Base-by-base conservation (phyloP, 2,888 invertebrate genomes). In the Octodonta nipae region DNA sequence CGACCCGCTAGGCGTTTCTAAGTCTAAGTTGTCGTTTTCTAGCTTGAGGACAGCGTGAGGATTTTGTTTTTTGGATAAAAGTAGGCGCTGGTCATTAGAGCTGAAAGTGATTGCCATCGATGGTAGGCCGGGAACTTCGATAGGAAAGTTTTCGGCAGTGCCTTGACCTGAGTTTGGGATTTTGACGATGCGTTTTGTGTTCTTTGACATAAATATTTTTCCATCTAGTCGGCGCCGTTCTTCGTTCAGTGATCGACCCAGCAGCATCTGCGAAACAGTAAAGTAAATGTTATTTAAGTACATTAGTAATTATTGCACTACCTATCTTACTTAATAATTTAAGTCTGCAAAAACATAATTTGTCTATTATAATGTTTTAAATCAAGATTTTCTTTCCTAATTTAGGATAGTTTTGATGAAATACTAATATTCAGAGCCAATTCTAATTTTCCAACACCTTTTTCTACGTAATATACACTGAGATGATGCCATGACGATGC, bases 171-270 rank as follows among this genome's bases (percentile, higher is more conserved):
- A 50, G 35, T 55, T 66, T 1, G 78, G 77, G 32, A 79, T 68
- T 56, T 78, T 76, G 26, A 81, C 71, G 3, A 80, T 69, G n/a
- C 81, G 67, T 53, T 74, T 78, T 1, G 77, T 76, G 5, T 77
- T 78, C 53, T 78, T 78, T 55, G 79, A 68, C 57, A 78, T 67
- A 13, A 80, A 70, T 6, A 79, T 58, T 45, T 61, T 70, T 32
- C 67, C 70, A 28, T 74, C 71, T 12, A 36, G 34, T 15, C 63
- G 66, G 29, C 64, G 65, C 43, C 69, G 65, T 32, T 73, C 71
- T 38, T 71, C 72, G 12, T 70, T 58, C 6, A 66, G 70, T 26
- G 65, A 63, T 41, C 63, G 64, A 3, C 68, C 68, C 54, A 78
- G 56, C 27, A 62, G 49, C 12, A 59, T 59, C 61, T 77, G 75